phyloP scores from a whole-genome alignment of 2,797 vertebrate species.

The Sebastes iracundus region DNA sequence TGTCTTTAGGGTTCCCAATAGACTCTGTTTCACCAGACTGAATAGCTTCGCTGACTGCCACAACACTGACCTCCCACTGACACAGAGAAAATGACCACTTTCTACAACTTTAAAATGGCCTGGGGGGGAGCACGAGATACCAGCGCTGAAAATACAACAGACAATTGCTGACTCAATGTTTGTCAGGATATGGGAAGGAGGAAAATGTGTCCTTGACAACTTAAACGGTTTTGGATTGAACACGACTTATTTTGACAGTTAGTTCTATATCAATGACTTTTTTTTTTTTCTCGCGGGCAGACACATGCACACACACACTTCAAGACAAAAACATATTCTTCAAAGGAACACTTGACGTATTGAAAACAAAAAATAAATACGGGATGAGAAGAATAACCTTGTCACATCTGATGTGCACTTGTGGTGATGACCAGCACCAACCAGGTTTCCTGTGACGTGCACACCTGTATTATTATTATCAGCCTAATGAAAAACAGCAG shows the following conservation, averaged over 20 bases:
- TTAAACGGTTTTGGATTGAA: slow-evolving; percentile 78
- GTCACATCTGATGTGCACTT: slow-evolving; percentile 10
- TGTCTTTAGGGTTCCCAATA: slow-evolving; percentile 64
- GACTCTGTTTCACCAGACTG: slow-evolving; percentile 61
- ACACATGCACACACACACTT: slow-evolving; percentile 17
- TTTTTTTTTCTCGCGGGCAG: neutral
- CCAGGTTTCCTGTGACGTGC: slow-evolving; percentile 28
- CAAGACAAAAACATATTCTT: slow-evolving; percentile 51
- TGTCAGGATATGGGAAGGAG: slow-evolving; percentile 73
- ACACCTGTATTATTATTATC: slow-evolving; percentile 56
- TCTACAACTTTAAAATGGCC: slow-evolving; percentile 73
- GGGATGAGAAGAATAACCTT: slow-evolving; percentile 5
- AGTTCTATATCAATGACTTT: slow-evolving; percentile 74
- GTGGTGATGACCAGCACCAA: slow-evolving; percentile 33
- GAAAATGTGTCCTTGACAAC: slow-evolving; percentile 78
- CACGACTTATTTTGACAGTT: slow-evolving; percentile 77
- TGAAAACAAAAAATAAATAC: slow-evolving; percentile 17
- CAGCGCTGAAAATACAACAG: slow-evolving; percentile 67
- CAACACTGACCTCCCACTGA: slow-evolving; percentile 73
- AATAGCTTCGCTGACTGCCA: slow-evolving; percentile 69
- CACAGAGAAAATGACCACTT: slow-evolving; percentile 78
- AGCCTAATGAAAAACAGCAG: slow-evolving; percentile 67
- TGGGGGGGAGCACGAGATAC: slow-evolving; percentile 59
- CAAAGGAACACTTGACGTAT: slow-evolving; percentile 24
- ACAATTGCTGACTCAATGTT: slow-evolving; percentile 79